Percentiles rank a stretch among this genome's conserved stretches.
These are phyloP conservation scores for Clarias platycephalus DNA, from an alignment of 2,797 vertebrate genomes.

Conservation along the genomic window DNA sequence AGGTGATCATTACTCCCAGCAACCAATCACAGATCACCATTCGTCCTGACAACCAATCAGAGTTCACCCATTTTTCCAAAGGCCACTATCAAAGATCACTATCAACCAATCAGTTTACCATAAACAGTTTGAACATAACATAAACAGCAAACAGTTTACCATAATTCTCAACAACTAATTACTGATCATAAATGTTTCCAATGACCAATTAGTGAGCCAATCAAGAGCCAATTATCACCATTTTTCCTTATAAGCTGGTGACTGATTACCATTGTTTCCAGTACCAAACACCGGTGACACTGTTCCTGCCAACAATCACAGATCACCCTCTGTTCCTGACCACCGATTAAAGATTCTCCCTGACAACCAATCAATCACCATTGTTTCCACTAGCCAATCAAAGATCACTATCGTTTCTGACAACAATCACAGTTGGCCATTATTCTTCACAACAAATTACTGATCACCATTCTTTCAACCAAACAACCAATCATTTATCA, in stretches of 20 bases:
- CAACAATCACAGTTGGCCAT: background rate
- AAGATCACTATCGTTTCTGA: too few species aligned
- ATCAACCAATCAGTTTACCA: background rate
- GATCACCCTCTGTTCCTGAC: background rate
- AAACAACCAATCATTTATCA: background rate
- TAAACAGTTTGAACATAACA: too few species aligned
- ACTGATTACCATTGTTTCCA: background rate
- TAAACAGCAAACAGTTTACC: too few species aligned
- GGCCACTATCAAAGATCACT: background rate
- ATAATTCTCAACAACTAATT: background rate
- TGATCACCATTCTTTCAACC: too few species aligned
- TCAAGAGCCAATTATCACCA: background rate
- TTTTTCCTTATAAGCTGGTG: background rate
- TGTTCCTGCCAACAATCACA: accelerated
- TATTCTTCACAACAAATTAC: background rate
- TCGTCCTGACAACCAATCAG: background rate
- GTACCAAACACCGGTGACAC: background rate
- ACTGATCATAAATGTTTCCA: background rate
- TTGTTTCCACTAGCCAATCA: background rate
- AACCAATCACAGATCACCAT: background rate
- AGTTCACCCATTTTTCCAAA: background rate
- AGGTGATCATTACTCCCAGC: background rate
- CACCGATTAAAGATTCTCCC: background rate
- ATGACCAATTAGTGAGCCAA: background rate
- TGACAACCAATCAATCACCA: background rate